Evolutionary conservation across 2,888 invertebrate species (phyloP).

Genomic region (Apodemia duryi): DNA sequence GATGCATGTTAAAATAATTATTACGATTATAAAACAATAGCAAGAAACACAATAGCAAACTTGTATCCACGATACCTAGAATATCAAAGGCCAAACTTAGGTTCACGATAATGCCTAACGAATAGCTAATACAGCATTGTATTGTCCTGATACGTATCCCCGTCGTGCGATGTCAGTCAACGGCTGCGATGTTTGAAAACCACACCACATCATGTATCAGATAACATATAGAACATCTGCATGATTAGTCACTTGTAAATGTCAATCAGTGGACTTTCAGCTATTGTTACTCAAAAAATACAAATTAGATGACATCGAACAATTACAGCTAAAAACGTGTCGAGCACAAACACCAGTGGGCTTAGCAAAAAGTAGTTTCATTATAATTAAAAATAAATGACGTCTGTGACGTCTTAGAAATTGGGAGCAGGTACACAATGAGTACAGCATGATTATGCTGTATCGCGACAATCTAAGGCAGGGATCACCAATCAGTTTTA

Average conservation of each 20-base stretch:
- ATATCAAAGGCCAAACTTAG: conserved; percentile 53
- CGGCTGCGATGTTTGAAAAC: conserved; percentile 52
- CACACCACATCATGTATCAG: conserved; percentile 53
- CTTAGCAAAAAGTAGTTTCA: conserved; percentile 49
- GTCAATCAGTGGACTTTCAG: conserved; percentile 53
- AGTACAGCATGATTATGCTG: conserved; percentile 66
- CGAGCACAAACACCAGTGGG: conserved; percentile 36
- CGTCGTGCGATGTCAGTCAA: conserved; percentile 55
- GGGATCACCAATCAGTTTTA: conserved; percentile 30
- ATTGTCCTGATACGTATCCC: conserved; percentile 46
- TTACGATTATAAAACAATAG: conserved; percentile 32
- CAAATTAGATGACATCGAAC: conserved; percentile 42
- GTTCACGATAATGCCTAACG: conserved; percentile 50
- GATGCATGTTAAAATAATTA: conserved; percentile 30
- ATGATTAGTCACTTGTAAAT: conserved; percentile 55
- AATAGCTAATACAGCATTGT: conserved; percentile 48
- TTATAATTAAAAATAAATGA: conserved; percentile 67
- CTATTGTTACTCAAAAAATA: conserved; percentile 40
- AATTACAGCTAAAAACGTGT: conserved; percentile 48
- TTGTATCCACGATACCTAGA: conserved; percentile 37
- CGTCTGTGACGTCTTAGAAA: conserved; percentile 58
- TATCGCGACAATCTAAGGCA: conserved; percentile 68
- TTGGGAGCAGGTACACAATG: conserved; percentile 62
- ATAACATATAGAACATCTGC: conserved; percentile 64
- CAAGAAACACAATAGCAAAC: conserved; percentile 54